phyloP scores from a whole-genome alignment of 2,113 vertebrate species.

The Cololabis saira region DNA sequence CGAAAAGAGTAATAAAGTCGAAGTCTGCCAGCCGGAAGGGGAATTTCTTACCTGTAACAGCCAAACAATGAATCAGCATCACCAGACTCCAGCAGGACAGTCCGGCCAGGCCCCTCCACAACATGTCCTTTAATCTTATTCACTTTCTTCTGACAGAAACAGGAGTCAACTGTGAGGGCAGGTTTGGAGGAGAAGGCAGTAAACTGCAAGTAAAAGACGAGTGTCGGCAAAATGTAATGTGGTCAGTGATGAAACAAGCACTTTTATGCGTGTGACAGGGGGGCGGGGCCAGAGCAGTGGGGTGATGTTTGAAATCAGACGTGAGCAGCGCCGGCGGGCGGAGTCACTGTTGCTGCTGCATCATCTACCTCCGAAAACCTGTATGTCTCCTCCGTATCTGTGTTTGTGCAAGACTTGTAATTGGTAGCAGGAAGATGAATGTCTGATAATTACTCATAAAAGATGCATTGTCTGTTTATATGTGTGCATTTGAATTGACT shows the following conservation, averaged over 20 bases:
- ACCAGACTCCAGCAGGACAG: conserved; percentile 58
- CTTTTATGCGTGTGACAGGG: conserved; percentile 34
- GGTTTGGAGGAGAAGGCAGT: not conserved
- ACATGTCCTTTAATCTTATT: conserved; percentile 40
- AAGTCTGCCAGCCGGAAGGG: not conserved
- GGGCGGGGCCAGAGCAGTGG: conserved; percentile 77
- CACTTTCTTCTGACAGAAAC: not conserved
- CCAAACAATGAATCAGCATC: conserved; percentile 45
- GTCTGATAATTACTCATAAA: too few species aligned
- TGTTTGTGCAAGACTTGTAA: not conserved
- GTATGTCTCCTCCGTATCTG: not conserved
- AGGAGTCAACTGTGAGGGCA: not conserved
- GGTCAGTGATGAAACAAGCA: conserved; percentile 11
- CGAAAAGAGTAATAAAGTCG: not conserved
- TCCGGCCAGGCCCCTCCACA: conserved; percentile 15
- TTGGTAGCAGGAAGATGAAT: too few species aligned
- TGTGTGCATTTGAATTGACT: too few species aligned
- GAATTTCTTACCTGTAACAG: conserved; percentile 60
- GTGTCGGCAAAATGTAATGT: conserved; percentile 14
- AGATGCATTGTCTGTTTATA: too few species aligned
- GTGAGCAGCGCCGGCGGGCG: conserved; percentile 49
- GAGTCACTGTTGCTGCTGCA: conserved; percentile 45
- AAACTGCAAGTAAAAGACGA: not conserved
- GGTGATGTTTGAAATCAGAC: conserved; percentile 76
- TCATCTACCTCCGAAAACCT: conserved; percentile 13